A percentile compares a stretch with the other conserved stretches of the same genome.
phyloP scores from a whole-genome alignment of 1,140 invertebrate genomes.

The Bombyx mori region DNA sequence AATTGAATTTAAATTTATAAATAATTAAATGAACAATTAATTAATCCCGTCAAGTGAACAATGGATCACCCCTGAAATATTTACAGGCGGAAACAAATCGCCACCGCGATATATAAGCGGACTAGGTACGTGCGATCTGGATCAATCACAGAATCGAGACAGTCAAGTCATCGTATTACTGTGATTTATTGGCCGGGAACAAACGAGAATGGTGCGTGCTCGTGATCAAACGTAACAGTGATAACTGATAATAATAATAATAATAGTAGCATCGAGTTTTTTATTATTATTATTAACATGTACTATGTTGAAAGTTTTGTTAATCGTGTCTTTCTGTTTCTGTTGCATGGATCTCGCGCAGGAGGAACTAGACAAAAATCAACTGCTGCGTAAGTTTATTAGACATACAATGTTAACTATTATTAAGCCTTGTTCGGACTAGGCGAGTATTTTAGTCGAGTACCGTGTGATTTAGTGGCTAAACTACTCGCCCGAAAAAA shows the following conservation, averaged over 20 bases:
- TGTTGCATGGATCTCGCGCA: slow-evolving; percentile 37
- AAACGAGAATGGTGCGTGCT: slow-evolving; percentile 32
- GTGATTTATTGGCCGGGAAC: not conserved
- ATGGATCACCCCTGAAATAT: slow-evolving; percentile 35
- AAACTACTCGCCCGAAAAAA: no score
- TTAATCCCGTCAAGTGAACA: not conserved
- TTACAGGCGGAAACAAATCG: slow-evolving; percentile 34
- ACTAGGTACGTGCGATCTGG: slow-evolving; percentile 20
- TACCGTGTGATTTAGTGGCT: no score
- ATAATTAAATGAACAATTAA: no score
- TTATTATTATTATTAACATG: not conserved
- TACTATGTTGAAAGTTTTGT: slow-evolving; percentile 10
- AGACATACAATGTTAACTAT: not conserved
- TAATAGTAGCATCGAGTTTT: not conserved
- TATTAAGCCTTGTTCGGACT: no score
- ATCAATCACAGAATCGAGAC: slow-evolving; percentile 17
- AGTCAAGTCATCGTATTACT: not conserved
- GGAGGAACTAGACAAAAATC: slow-evolving; percentile 73
- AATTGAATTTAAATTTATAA: no score
- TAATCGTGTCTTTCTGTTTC: slow-evolving; percentile 17
- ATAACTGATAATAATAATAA: not conserved
- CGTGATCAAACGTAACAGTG: not conserved
- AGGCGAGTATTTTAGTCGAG: no score
- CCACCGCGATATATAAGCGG: slow-evolving; percentile 37
- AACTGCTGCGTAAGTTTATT: slow-evolving; percentile 65